Evolutionary conservation across 1,140 invertebrate species (phyloP).

Genomic region (Drosophila teissieri): DNA sequence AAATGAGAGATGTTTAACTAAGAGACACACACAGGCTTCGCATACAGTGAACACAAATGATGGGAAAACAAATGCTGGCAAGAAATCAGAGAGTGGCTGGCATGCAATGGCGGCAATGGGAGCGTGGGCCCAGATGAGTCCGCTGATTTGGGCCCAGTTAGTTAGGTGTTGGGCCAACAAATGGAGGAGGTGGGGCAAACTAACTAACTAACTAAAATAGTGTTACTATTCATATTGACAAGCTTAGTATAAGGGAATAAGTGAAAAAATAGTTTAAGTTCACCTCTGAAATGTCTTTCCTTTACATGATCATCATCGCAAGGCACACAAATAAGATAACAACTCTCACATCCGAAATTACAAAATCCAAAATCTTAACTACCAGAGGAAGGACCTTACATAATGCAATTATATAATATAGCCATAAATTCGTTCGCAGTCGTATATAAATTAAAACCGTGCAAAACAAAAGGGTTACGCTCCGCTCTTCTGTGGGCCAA

Average conservation of each 20-base stretch:
- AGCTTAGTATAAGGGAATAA: background rate
- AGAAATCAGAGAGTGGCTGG: background rate
- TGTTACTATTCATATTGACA: background rate
- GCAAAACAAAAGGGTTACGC: slow-evolving; percentile 76
- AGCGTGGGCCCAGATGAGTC: slow-evolving; percentile 41
- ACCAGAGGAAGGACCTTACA: slow-evolving; percentile 23
- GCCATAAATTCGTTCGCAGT: slow-evolving; percentile 69
- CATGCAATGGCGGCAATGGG: slow-evolving; percentile 50
- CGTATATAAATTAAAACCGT: slow-evolving; percentile 64
- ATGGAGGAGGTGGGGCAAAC: background rate
- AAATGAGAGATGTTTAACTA: slow-evolving; percentile 83
- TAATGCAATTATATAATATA: slow-evolving; percentile 74
- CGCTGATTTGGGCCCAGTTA: slow-evolving; percentile 22
- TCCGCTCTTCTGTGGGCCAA: slow-evolving; percentile 18
- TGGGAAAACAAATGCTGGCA: slow-evolving; percentile 21
- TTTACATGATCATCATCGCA: background rate
- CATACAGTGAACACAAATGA: slow-evolving; percentile 56
- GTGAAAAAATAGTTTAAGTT: background rate
- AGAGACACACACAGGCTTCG: slow-evolving; percentile 69
- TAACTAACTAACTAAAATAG: slow-evolving; percentile 9
- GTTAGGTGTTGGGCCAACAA: slow-evolving; percentile 21
- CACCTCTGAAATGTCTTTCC: slow-evolving; percentile 2
- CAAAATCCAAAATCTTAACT: slow-evolving; percentile 38
- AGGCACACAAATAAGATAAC: slow-evolving; percentile 6
- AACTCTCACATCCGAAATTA: slow-evolving; percentile 10